Base-by-base conservation (phyloP, 2,797 vertebrate genomes). In the Benthosema pterotum region DNA sequence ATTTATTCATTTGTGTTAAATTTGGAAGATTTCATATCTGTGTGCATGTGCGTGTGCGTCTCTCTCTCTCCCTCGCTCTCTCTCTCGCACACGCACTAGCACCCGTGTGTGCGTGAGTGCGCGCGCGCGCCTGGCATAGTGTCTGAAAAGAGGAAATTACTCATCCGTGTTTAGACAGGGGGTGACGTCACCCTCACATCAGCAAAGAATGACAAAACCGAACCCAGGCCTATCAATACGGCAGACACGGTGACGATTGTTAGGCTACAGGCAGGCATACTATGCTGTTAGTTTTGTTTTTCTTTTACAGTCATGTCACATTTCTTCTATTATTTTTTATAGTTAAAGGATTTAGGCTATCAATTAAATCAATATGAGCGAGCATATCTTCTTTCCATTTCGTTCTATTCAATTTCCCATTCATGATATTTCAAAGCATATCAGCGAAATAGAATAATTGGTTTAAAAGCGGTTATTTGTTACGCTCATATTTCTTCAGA, bases 171-270 rank as follows among this genome's bases (percentile, higher is more conserved):
- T 49, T 58, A 68, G 53, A 68, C 69, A 42, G 65, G 50, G 63
- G 65, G 83, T 84, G 78, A 91, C 83, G 85, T 91, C 88, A 88
- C 66, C 63, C 66, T 65, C 17, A 59, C 71, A 0, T 19, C 57
- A 49, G 61, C 64, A 63, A 64, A 52, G 38, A 11, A 5, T 13
- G 48, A 63, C 53, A 38, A 2, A 45, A 50, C 56, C 14, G 48
- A 48, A 62, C 2, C 70, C 19, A 83, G 67, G 82, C 1, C 32
- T 11, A 38, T 32, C 28, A 32, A 32, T 38, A 38, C 32, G n/a
- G n/a, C n/a, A n/a, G n/a, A n/a, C n/a, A n/a, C n/a, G n/a, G n/a
- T n/a, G n/a, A n/a, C n/a, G 32, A 38, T 9, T 38, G 32, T 38
- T 11, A 38, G 32, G 32, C 8, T 38, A 25, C 5, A 3, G 22